Evolutionary conservation across 2,888 invertebrate genomes (phyloP), one percentile per base, ranked within the genome.

Genomic region (Dysmachus trigonus): DNA sequence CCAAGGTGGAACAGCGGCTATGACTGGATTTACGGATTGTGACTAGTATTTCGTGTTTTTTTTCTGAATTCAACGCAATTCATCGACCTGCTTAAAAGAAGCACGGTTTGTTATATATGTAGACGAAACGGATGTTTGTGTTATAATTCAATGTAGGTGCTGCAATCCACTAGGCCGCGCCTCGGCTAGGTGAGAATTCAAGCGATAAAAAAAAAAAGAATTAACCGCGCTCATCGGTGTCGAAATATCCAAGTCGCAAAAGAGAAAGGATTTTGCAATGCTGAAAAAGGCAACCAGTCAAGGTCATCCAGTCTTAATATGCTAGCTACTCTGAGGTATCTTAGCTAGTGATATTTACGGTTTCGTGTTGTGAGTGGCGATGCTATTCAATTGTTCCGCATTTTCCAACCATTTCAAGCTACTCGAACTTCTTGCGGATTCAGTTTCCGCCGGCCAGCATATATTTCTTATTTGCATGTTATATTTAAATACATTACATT

Each of bases 181-280:
- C 33, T 13, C 10, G 31, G 33, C 31, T 73, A 2, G 22, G 22
- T 22, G 62, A 62, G 62, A 62, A 62, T 62, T 27, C 27, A 62
- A 62, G 8, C 62, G 62, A 41, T 31, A 31, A 2, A 31, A 31
- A 22, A 18, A 18, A 10, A 62, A 62, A 18, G 18, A 22, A 62
- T 62, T 62, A 62, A 62, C 62, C 10, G 8, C 22, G 8, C 62
- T 62, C 22, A 22, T 22, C 27, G 22, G 62, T 62, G 22, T 62
- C 62, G 62, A 62, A 62, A 62, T 62, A 27, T 1, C 62, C 62
- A 62, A 62, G 15, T 30, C 22, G 51, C 18, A 85, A 85, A 85
- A 85, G 85, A 85, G 85, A 85, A 85, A 85, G 85, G 85, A 85
- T 74, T 51, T 85, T 81, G 51, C 31, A 81, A 47, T 53, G 81